These are phyloP conservation scores for Gymnobelideus leadbeateri DNA, from an alignment of 2,113 vertebrate genomes.

Conservation along the genomic window DNA sequence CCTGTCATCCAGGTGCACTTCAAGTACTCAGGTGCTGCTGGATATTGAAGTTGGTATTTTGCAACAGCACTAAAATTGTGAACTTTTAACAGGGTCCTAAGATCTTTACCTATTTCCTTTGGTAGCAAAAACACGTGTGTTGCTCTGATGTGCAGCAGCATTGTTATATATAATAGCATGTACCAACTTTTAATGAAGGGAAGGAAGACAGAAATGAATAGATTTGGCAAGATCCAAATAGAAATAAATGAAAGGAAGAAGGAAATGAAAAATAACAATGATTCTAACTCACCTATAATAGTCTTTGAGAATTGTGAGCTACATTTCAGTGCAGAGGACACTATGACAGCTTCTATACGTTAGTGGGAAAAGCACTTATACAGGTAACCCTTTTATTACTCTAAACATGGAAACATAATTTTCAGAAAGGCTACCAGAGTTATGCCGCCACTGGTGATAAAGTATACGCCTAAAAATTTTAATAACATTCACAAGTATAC, in stretches of 20 bases:
- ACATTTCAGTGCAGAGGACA: not conserved
- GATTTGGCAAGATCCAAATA: not conserved
- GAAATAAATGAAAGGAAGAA: not conserved
- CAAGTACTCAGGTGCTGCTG: not conserved
- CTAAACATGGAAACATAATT: constrained; percentile 70
- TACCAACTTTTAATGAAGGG: not conserved
- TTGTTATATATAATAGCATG: not conserved
- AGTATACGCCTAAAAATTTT: constrained; percentile 70
- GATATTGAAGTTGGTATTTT: not conserved
- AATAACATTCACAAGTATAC: constrained; percentile 65
- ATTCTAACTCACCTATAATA: not conserved
- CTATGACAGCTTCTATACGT: not conserved
- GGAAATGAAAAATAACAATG: not conserved
- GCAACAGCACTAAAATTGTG: not conserved
- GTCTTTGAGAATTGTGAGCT: not conserved
- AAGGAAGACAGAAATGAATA: not conserved
- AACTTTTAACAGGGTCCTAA: not conserved
- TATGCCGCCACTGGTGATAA: constrained; percentile 71
- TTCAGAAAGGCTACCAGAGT: constrained; percentile 76
- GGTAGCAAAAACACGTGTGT: not conserved
- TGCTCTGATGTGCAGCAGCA: not conserved
- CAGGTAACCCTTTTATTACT: constrained; percentile 29
- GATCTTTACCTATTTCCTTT: not conserved
- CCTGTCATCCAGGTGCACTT: not conserved
- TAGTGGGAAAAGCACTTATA: not conserved